Percentiles rank a stretch among this genome's conserved stretches.
Conservation (phyloP, 2,888 invertebrate species). For the Ornithoptera priamus region DNA sequence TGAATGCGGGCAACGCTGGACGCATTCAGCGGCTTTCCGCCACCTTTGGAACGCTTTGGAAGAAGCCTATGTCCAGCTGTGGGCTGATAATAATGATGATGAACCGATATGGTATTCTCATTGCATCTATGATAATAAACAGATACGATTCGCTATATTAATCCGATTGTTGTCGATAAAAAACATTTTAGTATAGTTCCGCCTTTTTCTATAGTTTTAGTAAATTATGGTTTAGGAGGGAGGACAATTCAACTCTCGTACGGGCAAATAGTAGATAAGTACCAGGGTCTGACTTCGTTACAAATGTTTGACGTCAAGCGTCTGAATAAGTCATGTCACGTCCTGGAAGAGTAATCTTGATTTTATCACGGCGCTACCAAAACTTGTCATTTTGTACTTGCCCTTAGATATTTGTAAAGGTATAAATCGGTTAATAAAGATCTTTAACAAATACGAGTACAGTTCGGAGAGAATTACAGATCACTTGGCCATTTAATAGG, state of each 20-base stretch:
- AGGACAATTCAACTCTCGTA: slow-evolving; percentile 18
- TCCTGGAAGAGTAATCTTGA: slow-evolving; percentile 54
- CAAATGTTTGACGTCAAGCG: slow-evolving; percentile 33
- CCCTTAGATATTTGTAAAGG: slow-evolving; percentile 2
- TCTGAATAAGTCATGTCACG: slow-evolving; percentile 51
- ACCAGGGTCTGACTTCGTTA: slow-evolving; percentile 18
- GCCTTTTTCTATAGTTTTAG: neutral
- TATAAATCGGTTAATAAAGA: slow-evolving; percentile 5
- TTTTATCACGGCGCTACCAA: slow-evolving; percentile 51
- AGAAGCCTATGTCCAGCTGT: no score
- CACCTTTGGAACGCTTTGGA: no score
- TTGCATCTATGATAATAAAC: no score
- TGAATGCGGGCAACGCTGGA: no score
- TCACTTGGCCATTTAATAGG: neutral
- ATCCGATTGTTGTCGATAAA: neutral
- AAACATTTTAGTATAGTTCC: neutral
- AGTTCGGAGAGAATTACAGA: neutral
- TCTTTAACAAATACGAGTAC: neutral
- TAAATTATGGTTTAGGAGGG: neutral
- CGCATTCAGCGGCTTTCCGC: no score
- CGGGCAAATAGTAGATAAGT: slow-evolving; percentile 23
- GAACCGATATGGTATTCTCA: no score
- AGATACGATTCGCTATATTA: no score
- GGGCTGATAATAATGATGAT: no score
- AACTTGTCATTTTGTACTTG: slow-evolving; percentile 44